A percentile compares a stretch with the other conserved stretches of the same genome.
These are phyloP conservation scores for Tubulanus polymorphus DNA, from an alignment of 2,888 invertebrate genomes.

Conservation along the genomic window DNA sequence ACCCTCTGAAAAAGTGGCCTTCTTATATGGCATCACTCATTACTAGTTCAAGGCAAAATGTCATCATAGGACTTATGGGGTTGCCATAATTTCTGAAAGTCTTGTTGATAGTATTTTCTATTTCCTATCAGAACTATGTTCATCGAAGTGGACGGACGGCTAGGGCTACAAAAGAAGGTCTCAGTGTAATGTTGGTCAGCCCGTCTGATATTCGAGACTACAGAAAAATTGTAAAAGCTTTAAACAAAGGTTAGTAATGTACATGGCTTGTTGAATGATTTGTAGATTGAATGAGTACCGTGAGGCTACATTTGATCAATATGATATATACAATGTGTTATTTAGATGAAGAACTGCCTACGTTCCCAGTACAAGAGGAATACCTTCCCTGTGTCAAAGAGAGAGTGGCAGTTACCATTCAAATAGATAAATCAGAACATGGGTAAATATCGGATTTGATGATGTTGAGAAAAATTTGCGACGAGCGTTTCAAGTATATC, in stretches of 20 bases:
- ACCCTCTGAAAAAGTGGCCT: too few relatives aligned
- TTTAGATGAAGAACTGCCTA: conserved; percentile 75
- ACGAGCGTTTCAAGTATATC: too few relatives aligned
- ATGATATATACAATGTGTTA: conserved; percentile 25
- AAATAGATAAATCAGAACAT: conserved; percentile 72
- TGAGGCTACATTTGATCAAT: background rate
- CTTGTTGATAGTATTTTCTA: background rate
- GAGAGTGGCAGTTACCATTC: conserved; percentile 71
- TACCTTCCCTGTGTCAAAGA: conserved; percentile 66
- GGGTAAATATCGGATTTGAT: conserved; percentile 46
- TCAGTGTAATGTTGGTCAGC: conserved; percentile 87
- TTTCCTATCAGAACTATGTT: conserved; percentile 71
- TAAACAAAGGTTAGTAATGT: conserved; percentile 68
- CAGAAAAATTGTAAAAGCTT: conserved; percentile 73
- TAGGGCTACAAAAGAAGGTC: conserved; percentile 79
- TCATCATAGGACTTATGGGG: too few relatives aligned
- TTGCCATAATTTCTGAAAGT: too few relatives aligned
- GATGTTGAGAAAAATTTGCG: too few relatives aligned
- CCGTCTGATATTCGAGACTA: conserved; percentile 76
- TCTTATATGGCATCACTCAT: too few relatives aligned
- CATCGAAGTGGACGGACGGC: conserved; percentile 97
- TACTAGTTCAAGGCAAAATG: too few relatives aligned
- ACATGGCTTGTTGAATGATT: background rate
- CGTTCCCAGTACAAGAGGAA: conserved; percentile 71
- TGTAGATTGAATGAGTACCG: background rate